phyloP scores from a whole-genome alignment of 2,113 vertebrate species.

The Chloropsis cyanopogon region DNA sequence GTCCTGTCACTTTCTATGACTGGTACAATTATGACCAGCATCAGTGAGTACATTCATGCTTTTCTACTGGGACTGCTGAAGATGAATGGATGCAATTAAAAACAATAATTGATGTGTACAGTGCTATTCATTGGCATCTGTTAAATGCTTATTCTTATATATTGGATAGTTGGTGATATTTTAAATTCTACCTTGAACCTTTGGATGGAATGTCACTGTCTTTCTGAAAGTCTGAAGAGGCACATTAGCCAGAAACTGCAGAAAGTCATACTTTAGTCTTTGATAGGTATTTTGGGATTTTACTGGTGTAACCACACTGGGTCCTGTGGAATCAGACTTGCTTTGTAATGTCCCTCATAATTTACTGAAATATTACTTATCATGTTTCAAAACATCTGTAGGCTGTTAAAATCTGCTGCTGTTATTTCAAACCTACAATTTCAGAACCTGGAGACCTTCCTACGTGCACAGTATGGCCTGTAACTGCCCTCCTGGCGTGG shows the following conservation, averaged over 20 bases:
- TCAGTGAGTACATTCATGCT: neutral
- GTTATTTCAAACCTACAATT: neutral
- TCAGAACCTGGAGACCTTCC: neutral
- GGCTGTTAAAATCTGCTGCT: neutral
- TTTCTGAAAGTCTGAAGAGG: neutral
- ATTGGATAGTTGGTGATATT: neutral
- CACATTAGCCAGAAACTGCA: neutral
- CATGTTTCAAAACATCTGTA: neutral
- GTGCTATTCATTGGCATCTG: neutral
- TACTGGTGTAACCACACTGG: neutral
- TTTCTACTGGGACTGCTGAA: neutral
- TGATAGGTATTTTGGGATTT: neutral
- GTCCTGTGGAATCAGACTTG: neutral
- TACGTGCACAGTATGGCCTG: neutral
- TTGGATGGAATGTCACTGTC: neutral
- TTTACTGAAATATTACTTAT: neutral
- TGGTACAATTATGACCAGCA: neutral
- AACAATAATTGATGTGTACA: neutral
- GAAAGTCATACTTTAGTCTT: neutral
- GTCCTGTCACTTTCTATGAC: neutral
- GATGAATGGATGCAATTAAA: neutral
- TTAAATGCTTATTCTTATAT: neutral
- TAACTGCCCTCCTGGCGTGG: accelerated
- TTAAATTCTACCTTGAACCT: neutral
- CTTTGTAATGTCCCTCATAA: neutral